Conservation (phyloP, 1,140 invertebrate genomes). For the Bombus superbus region DNA sequence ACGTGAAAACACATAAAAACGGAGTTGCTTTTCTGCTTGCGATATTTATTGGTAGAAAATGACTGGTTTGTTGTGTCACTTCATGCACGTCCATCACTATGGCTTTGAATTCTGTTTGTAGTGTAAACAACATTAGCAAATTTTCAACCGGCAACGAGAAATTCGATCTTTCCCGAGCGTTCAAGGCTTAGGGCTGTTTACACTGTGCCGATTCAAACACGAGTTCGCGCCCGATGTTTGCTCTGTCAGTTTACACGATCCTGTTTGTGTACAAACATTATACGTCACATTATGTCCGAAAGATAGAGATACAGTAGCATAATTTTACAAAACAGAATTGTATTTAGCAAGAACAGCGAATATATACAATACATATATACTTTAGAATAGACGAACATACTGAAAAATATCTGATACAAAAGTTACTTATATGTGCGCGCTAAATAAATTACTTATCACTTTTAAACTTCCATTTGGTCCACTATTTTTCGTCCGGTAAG, state of each 20-base stretch:
- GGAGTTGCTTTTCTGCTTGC: neutral
- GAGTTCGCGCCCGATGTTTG: neutral
- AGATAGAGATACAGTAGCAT: neutral
- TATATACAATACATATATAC: no score
- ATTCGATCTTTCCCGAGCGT: neutral
- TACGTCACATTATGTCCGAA: neutral
- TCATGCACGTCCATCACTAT: neutral
- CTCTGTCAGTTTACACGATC: neutral
- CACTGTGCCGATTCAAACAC: neutral
- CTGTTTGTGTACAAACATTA: constrained; percentile 7
- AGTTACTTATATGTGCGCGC: no score
- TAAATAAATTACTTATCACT: no score
- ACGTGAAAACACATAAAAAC: neutral
- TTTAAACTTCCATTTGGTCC: no score
- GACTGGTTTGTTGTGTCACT: neutral
- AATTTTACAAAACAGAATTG: no score
- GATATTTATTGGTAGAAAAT: neutral
- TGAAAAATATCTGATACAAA: no score
- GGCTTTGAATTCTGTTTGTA: neutral
- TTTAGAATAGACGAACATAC: no score
- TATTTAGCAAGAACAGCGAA: no score
- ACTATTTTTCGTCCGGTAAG: neutral
- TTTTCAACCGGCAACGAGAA: neutral
- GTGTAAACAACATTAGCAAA: neutral
- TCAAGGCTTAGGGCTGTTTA: neutral